These are phyloP conservation scores for Sipha flava DNA, from an alignment of 1,140 invertebrate genomes.

Conservation along the genomic window DNA sequence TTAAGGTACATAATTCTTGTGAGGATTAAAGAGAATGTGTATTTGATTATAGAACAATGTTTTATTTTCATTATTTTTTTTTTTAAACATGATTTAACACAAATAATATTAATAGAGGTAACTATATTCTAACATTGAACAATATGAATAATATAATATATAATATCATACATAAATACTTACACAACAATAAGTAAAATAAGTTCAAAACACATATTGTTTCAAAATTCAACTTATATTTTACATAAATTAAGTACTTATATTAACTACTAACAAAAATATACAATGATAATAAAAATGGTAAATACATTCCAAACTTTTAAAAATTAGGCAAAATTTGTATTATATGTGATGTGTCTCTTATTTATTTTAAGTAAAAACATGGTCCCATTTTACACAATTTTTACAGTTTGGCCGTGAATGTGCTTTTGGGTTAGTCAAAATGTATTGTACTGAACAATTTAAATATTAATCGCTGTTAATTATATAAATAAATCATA, in stretches of 20 bases:
- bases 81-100: not conserved
- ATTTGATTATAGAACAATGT: not conserved
- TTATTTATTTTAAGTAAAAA: not conserved
- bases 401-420: not conserved
- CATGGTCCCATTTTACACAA: not conserved
- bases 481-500: not conserved
- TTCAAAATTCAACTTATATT: not conserved
- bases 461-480: not conserved
- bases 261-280: not conserved
- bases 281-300: not conserved
- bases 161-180: not conserved
- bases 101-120: conserved; percentile 3
- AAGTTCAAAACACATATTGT: not conserved
- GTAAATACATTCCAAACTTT: not conserved
- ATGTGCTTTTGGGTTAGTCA: not conserved
- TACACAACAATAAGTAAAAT: not conserved
- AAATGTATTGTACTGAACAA: not conserved
- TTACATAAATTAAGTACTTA: not conserved
- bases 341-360: not conserved
- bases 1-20: too few relatives aligned
- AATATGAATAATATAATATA: not conserved
- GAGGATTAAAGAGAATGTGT: too few relatives aligned
- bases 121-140: conserved; percentile 6
- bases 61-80: not conserved
- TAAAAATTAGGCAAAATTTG: not conserved